Base-by-base conservation (phyloP, 1,140 invertebrate species). In the Latrodectus geometricus region DNA sequence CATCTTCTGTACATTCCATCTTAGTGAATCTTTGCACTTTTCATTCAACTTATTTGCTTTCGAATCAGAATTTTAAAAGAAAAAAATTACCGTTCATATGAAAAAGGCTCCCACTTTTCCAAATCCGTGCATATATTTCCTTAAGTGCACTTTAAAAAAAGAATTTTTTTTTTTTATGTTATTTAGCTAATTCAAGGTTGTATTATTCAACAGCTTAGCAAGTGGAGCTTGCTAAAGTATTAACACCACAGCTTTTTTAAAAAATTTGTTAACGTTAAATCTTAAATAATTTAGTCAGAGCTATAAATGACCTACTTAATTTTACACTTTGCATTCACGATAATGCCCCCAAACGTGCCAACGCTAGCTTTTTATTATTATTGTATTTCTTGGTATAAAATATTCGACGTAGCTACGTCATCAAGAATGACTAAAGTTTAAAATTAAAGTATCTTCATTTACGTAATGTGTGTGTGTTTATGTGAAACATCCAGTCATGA, bases 1-100 rank as follows among this genome's bases (percentile, higher is more conserved):
- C 82, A 84, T 84, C 82, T 84, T 73, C 49, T 86, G 75, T 86
- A 86, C 75, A 86, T 86, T 86, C 74, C 83, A 86, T 86, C 20
- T 56, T 48, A 61, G 23, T 15, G 35, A 77, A 77, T 66, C n/a
- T 21, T n/a, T 76, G 61, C 82, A 84, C 54, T 65, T 54, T 21
- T 82, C 72, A 61, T 23, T 74, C 21, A 49, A 49, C 35, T 7
- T 48, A 50, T 74, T n/a, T n/a, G 21, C 21, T 14, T 23, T 70
- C 35, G 21, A 66, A 66, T 66, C 20, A 20, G 17, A 66, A 66
- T n/a, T n/a, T n/a, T n/a, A 66, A 21, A 20, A 70, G 69, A 8
- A 23, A 70, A 70, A 70, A 8, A 23, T 5, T 23, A 70, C 11
- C 8, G n/a, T 65, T 15, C 61, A 14, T 15, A 35, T 35, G 35